These are phyloP conservation scores for Cheilosia vulpina DNA, from an alignment of 2,888 invertebrate species.

Conservation along the genomic window DNA sequence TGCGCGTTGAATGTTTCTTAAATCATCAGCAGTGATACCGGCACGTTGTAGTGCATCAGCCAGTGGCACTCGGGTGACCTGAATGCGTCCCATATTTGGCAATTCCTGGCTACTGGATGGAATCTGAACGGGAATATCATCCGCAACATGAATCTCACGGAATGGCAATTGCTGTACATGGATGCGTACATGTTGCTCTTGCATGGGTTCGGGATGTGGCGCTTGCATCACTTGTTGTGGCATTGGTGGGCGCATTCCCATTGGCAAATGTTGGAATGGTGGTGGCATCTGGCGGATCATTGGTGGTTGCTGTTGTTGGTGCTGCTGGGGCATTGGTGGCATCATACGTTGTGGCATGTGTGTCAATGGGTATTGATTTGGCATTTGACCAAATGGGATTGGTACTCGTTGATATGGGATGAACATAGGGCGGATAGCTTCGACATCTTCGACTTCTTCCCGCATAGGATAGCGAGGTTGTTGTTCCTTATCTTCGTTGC, in stretches of 20 bases:
- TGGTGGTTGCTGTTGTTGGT: slow-evolving; percentile 79
- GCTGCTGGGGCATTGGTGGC: slow-evolving; percentile 78
- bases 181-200: slow-evolving; percentile 81
- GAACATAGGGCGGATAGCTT: slow-evolving; percentile 83
- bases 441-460: slow-evolving; percentile 81
- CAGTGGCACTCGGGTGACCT: slow-evolving; percentile 83
- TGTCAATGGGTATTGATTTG: slow-evolving; percentile 85
- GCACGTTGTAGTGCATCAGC: slow-evolving; percentile 82
- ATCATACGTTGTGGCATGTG: slow-evolving; percentile 83
- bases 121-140: slow-evolving; percentile 81
- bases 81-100: slow-evolving; percentile 78
- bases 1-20: slow-evolving; percentile 83
- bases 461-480: slow-evolving; percentile 76
- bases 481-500: slow-evolving; percentile 81
- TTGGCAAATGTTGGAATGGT: slow-evolving; percentile 82
- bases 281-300: slow-evolving; percentile 82
- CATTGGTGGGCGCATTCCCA: slow-evolving; percentile 82
- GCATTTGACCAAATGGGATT: slow-evolving; percentile 84
- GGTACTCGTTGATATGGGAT: slow-evolving; percentile 83
- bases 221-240: slow-evolving; percentile 84
- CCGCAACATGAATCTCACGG: slow-evolving; percentile 82
- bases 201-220: slow-evolving; percentile 83
- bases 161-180: slow-evolving; percentile 84
- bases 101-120: slow-evolving; percentile 78
- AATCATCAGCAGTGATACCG: slow-evolving; percentile 83